Conservation (phyloP, 2,113 vertebrate genomes). For the Tragelaphus imberbis region DNA sequence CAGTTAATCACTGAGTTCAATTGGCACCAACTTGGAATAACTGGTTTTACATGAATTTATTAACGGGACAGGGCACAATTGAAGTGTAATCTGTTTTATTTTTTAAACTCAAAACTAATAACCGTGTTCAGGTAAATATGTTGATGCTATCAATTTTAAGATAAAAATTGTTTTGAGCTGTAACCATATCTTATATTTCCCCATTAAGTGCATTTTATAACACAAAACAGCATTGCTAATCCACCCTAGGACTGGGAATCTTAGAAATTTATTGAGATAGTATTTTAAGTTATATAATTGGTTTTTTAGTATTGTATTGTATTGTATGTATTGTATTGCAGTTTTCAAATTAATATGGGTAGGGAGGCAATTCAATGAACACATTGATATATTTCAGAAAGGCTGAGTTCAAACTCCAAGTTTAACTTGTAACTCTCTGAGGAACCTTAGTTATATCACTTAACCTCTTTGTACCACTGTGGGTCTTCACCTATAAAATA, state of each 20-base stretch:
- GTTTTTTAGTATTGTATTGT: background rate
- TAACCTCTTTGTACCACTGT: background rate
- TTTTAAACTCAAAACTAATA: background rate
- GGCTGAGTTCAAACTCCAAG: background rate
- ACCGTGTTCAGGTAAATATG: background rate
- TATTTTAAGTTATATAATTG: background rate
- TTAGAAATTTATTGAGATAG: background rate
- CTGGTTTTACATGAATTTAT: background rate
- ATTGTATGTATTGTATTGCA: background rate
- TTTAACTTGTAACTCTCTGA: background rate
- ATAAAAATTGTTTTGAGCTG: background rate
- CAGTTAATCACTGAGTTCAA: background rate
- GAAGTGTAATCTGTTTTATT: background rate
- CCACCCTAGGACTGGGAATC: background rate
- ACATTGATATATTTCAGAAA: background rate
- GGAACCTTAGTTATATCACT: background rate
- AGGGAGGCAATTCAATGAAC: background rate
- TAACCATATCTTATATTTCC: background rate
- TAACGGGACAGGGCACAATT: background rate
- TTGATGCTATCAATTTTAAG: background rate
- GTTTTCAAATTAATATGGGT: background rate
- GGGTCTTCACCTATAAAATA: background rate
- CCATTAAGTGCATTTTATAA: background rate
- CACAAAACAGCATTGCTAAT: background rate
- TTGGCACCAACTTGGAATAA: slow-evolving; percentile 5